Evolutionary conservation across 2,797 vertebrate genomes (phyloP), one percentile per base, ranked within the genome.

Genomic region (Todus mexicanus): DNA sequence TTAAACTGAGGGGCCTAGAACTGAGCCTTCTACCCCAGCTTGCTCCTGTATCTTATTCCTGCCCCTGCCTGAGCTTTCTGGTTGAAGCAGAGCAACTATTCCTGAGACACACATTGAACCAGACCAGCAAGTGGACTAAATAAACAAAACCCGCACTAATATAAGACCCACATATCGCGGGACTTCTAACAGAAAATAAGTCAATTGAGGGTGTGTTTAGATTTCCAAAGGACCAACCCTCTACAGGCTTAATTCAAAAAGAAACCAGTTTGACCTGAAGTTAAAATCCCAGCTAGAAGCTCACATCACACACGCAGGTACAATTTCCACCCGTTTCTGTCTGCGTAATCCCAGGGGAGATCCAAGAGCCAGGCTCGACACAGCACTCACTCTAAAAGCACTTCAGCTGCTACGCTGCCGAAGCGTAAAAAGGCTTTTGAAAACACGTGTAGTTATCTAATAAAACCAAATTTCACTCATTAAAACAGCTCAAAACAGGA

Each of bases 11-110:
- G n/a, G n/a, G n/a, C n/a, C n/a, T n/a, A n/a, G n/a, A n/a, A n/a
- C n/a, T n/a, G n/a, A n/a, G n/a, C n/a, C n/a, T n/a, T n/a, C 35
- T 54, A 66, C 25, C 33, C 25, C 10, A 10, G 37, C 38, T 40
- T 68, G 31, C 20, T 75, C 59, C 68, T 37, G 19, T 10, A 35
- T 29, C 53, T 59, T 47, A 15, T 23, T 74, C 54, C 42, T 61
- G 27, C 50, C 26, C 45, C 54, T 64, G 9, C 0, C 0, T 12
- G 12, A 66, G 27, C 17, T 51, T 65, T n/a, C 48, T 5, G 3
- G 42, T 4, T 23, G 16, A 82, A 63, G 38, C 13, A 29, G 5
- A 85, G 50, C 59, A 64, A 60, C 45, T n/a, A 16, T 18, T 38
- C 40, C 45, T 26, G 16, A 89, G 85, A n/a, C 60, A 51, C 5